A percentile compares a stretch with the other conserved stretches of the same genome.
phyloP scores from a whole-genome alignment of 2,888 invertebrate species.

The Cephus sareptanus region DNA sequence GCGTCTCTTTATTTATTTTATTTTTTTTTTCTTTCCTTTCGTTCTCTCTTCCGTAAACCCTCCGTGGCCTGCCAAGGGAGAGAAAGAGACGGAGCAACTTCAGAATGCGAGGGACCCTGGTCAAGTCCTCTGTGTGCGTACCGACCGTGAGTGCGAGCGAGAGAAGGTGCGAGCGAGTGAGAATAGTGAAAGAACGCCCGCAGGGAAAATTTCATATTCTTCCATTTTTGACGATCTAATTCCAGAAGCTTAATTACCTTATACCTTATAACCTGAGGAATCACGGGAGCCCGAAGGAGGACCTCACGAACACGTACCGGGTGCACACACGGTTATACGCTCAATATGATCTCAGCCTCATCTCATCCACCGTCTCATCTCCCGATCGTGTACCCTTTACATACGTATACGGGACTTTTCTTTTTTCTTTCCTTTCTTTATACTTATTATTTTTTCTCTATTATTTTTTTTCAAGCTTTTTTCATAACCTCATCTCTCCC shows the following conservation, averaged over 20 bases:
- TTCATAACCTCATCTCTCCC: background rate
- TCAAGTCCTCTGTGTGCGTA: background rate
- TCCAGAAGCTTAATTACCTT: constrained; percentile 59
- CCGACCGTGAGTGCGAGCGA: too few species aligned
- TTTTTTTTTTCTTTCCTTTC: background rate
- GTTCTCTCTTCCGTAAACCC: constrained; percentile 24
- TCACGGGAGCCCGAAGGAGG: background rate
- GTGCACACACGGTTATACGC: background rate
- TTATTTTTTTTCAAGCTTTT: background rate
- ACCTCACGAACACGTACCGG: background rate
- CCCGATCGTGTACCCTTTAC: background rate
- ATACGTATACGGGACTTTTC: background rate
- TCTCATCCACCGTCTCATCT: background rate
- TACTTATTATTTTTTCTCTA: too few species aligned
- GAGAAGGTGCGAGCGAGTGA: background rate
- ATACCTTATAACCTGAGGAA: constrained; percentile 25
- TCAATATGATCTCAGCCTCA: background rate
- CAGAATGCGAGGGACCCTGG: background rate
- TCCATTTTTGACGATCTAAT: constrained; percentile 48
- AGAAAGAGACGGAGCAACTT: background rate
- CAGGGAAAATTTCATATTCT: constrained; percentile 47
- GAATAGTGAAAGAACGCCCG: constrained; percentile 33
- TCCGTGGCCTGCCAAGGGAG: background rate
- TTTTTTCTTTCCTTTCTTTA: background rate
- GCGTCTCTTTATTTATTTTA: background rate